These are phyloP conservation scores for Trachelus troglodyta DNA, from an alignment of 2,888 invertebrate genomes.

Conservation along the genomic window DNA sequence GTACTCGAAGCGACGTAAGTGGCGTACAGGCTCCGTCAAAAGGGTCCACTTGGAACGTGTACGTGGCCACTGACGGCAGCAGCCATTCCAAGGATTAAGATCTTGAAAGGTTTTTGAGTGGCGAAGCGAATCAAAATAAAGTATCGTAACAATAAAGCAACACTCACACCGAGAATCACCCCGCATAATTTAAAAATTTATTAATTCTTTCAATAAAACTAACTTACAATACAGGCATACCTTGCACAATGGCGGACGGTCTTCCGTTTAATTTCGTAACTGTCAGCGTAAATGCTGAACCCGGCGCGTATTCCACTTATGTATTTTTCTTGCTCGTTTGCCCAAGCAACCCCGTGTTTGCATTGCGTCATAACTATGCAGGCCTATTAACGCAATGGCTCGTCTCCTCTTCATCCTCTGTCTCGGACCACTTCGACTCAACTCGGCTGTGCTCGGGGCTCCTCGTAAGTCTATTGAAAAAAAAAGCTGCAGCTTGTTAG, in stretches of 20 bases:
- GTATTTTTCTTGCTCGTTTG: constrained; percentile 7
- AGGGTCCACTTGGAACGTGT: constrained; percentile 18
- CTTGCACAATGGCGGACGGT: neutral
- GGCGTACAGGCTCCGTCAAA: constrained; percentile 50
- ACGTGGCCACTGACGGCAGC: neutral
- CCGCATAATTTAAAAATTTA: constrained; percentile 1
- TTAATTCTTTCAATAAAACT: neutral
- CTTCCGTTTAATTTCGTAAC: neutral
- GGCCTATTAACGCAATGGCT: constrained; percentile 19
- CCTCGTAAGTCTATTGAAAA: constrained; percentile 17
- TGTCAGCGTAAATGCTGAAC: neutral
- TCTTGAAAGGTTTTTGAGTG: neutral
- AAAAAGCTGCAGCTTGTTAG: constrained; percentile 45
- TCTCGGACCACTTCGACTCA: constrained; percentile 6
- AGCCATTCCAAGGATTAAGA: neutral
- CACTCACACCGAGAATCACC: neutral
- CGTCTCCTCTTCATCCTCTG: constrained; percentile 3
- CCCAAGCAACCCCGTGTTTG: constrained; percentile 12
- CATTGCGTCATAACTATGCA: constrained; percentile 20
- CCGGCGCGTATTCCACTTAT: neutral
- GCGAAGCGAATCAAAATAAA: neutral
- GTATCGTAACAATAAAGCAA: neutral
- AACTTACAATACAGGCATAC: neutral
- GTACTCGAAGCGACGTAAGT: constrained; percentile 46
- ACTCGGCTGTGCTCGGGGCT: constrained; percentile 7